Conservation (phyloP, 2,888 invertebrate genomes). For the Anarsia innoxiella region DNA sequence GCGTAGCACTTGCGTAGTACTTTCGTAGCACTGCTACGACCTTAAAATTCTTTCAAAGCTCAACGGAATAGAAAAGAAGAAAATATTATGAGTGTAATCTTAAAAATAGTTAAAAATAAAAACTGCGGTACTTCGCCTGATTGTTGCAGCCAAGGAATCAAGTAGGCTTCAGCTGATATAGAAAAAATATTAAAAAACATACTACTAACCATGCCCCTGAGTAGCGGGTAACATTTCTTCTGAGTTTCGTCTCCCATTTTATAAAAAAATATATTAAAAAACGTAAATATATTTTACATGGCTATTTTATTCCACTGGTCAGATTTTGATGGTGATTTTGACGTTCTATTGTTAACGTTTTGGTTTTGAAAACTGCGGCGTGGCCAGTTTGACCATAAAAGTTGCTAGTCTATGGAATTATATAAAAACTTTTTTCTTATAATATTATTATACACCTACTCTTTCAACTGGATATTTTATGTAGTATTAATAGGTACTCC, state of each 20-base stretch:
- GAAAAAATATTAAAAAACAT: background rate
- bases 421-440: too few relatives aligned
- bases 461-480: too few relatives aligned
- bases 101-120: too few relatives aligned
- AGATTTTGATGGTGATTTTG: conserved; percentile 7
- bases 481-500: too few relatives aligned
- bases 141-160: background rate
- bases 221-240: conserved; percentile 25
- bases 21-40: background rate
- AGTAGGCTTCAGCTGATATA: background rate
- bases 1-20: background rate
- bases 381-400: too few relatives aligned
- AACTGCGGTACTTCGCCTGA: background rate
- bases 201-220: conserved; percentile 25
- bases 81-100: too few relatives aligned
- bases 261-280: conserved; percentile 4
- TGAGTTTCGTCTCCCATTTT: conserved; percentile 25
- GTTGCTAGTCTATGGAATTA: too few relatives aligned
- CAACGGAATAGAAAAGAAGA: too few relatives aligned
- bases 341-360: background rate
- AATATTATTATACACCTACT: too few relatives aligned
- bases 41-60: too few relatives aligned
- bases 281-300: background rate
- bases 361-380: too few relatives aligned
- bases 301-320: conserved; percentile 3